Conservation (phyloP, 2,797 vertebrate genomes). For the Enteromius fasciolatus region DNA sequence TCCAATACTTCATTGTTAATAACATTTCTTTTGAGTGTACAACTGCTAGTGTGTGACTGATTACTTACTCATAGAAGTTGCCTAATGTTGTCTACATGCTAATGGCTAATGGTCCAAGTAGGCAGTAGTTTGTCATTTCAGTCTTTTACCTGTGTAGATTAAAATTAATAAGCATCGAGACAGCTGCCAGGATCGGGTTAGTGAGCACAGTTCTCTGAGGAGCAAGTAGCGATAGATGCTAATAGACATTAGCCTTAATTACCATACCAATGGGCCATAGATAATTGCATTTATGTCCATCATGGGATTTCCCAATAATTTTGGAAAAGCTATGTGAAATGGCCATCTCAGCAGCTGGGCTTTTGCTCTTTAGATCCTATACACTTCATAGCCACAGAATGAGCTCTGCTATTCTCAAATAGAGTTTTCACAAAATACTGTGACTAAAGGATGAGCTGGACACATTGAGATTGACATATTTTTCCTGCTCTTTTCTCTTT, state of each 20-base stretch:
- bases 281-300: conserved; percentile 13
- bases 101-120: neutral
- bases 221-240: conserved; percentile 32
- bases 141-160: conserved; percentile 12
- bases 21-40: neutral
- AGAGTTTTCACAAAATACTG: neutral
- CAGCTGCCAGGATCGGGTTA: conserved; percentile 8
- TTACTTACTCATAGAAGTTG: neutral
- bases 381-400: neutral
- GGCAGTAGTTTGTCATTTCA: neutral
- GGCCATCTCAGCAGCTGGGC: neutral
- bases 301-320: conserved; percentile 17
- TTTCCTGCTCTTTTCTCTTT: neutral
- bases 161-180: neutral
- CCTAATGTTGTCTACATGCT: neutral
- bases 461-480: neutral
- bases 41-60: neutral
- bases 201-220: conserved; percentile 38
- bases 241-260: conserved; percentile 48
- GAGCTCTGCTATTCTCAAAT: neutral
- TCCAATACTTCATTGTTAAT: neutral
- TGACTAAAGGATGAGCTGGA: neutral
- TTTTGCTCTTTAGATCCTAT: neutral
- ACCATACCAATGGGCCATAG: conserved; percentile 6
- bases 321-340: neutral